Base-by-base conservation (phyloP, 2,797 vertebrate species). In the Xiphophorus birchmanni region DNA sequence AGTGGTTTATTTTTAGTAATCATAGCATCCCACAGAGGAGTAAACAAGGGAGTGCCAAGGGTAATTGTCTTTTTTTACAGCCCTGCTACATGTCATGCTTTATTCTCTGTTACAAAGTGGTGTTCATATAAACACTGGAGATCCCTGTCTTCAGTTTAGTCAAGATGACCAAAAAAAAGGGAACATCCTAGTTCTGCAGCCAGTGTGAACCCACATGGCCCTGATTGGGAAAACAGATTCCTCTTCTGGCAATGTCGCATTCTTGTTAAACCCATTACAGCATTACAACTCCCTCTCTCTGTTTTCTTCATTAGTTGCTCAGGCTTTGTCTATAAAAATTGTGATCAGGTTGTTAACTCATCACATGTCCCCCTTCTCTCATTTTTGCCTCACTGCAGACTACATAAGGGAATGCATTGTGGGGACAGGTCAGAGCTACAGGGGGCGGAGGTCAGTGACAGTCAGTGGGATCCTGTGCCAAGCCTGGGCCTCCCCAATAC, bases 351-450 rank as follows among this genome's bases (percentile, higher is more conserved):
- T 74, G 81, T 87, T 89, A 87, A 81, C 83, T 83, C 82, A 63
- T 86, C 67, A 52, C 77, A 77, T 80, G 72, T 58, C 56, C 82
- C 80, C 74, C 18, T 52, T 72, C 79, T 81, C 45, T 81, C 74
- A 32, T 11, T 71, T 77, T 52, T 47, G 37, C 76, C 32, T 86
- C 17, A 63, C 40, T 72, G 12, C 84, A 94, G 98, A 99, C 89
- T 99, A 98, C 73, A 93, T 99, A 77, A 96, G 97, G 81, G 97
- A 99, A 85, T 99, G 98, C 93, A 97, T 99, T 75, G 95, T 97
- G 2, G 98, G 98, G 78, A 98, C 97, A 86, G 98, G 98, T 80
- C 95, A 96, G 84, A 97, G 94, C 90, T 99, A 99, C 90, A 98
- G 97, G 90, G 98, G 98, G 42, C 96, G 92, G 0, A 95, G 96